phyloP scores from a whole-genome alignment of 2,113 vertebrate genomes.

The Miniopterus natalensis region DNA sequence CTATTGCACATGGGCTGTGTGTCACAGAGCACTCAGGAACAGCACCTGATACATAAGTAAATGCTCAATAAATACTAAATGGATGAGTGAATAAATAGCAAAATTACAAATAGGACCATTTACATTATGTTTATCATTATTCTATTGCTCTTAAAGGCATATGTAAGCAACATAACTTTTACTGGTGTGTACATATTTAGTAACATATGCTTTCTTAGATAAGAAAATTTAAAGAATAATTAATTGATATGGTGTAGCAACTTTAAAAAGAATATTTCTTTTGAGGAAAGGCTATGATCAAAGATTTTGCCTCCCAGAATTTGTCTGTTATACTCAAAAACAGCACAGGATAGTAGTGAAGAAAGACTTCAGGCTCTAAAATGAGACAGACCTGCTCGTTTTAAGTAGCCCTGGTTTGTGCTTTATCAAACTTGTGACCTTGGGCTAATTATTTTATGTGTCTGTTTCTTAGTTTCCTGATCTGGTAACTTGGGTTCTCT shows the following conservation, averaged over 20 bases:
- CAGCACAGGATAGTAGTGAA: background rate
- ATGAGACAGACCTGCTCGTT: background rate
- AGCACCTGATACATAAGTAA: background rate
- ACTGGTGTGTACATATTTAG: background rate
- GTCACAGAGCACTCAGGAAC: background rate
- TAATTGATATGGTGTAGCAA: background rate
- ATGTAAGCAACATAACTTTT: constrained; percentile 1
- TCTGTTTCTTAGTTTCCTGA: background rate
- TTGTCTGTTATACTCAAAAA: background rate
- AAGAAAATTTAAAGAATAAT: background rate
- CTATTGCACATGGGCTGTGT: background rate
- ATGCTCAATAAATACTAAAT: constrained; percentile 29
- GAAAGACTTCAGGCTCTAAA: background rate
- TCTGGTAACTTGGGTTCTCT: background rate
- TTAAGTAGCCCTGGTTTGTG: background rate
- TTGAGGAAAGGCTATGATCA: background rate
- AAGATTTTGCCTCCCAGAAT: background rate
- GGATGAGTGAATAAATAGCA: background rate
- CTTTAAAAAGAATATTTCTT: constrained; percentile 36
- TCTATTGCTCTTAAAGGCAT: background rate
- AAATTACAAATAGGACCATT: background rate
- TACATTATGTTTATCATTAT: background rate
- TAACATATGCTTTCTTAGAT: background rate
- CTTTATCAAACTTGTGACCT: constrained; percentile 2
- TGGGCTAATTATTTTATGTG: background rate